A percentile compares a stretch with the other conserved stretches of the same genome.
Conservation (phyloP, 2,888 invertebrate species). For the Baronia brevicornis region DNA sequence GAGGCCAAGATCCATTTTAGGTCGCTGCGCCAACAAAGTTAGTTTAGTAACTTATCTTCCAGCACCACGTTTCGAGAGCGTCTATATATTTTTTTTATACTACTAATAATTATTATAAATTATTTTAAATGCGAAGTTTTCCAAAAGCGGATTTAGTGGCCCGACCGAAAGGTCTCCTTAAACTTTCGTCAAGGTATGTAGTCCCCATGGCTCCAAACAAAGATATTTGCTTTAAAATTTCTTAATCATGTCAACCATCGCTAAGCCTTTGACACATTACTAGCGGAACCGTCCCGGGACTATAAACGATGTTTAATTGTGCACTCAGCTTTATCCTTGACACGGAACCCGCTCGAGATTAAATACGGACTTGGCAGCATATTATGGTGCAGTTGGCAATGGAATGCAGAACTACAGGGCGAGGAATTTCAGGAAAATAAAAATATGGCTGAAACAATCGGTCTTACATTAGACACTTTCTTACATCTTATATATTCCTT, state of each 20-base stretch:
- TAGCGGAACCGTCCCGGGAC: too few species aligned
- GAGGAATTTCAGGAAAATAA: conserved; percentile 2
- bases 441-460: conserved; percentile 1
- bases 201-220: conserved; percentile 36
- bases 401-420: not conserved
- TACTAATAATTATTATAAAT: too few species aligned
- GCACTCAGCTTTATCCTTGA: conserved; percentile 23
- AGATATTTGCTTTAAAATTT: conserved; percentile 37
- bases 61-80: too few species aligned
- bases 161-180: conserved; percentile 29
- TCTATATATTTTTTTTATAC: too few species aligned
- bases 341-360: conserved; percentile 25
- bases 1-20: too few species aligned
- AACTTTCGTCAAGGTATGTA: conserved; percentile 53
- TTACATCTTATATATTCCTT: too few species aligned
- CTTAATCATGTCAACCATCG: conserved; percentile 23
- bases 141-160: conserved; percentile 24
- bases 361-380: conserved; percentile 27
- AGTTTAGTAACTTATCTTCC: too few species aligned
- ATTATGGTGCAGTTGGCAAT: conserved; percentile 23
- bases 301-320: conserved; percentile 16
- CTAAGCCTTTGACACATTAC: not conserved
- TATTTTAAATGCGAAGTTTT: too few species aligned
- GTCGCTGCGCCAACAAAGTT: too few species aligned
- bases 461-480: too few species aligned